Base-by-base conservation (phyloP, 1,140 invertebrate species). In the Paracyclopina nana region DNA sequence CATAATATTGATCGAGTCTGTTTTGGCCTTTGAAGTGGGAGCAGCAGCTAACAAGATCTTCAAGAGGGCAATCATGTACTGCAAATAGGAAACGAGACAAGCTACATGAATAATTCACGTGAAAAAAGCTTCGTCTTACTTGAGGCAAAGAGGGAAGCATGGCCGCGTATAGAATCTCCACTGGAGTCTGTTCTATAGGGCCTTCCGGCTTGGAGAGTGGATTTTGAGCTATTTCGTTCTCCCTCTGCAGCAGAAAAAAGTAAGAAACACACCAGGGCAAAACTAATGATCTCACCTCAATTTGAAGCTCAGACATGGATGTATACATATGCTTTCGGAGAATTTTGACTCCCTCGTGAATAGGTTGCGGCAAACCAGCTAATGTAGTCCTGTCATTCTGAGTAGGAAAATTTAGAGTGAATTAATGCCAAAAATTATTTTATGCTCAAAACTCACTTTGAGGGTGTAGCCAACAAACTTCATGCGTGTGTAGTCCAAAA, bases 1-100 rank as follows among this genome's bases (percentile, higher is more conserved):
- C 75, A 97, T 79, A 30, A 99, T 95, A 67, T 97, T 97, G 58
- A 97, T 90, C 46, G 90, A 92, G 63, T 98, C 94, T 25, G 85
- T 88, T 70, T 97, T 98, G 14, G 88, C 79, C 68, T 96, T 98
- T 16, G 86, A 94, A 3, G 91, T 96, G 0, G 94, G 92, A 14
- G 91, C 86, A 42, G 92, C 88, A 41, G 92, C 94, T 38, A 99
- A 69, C 20, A 99, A 70, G 58, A 99, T 90, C 72, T 99, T 99
- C 14, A 99, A 66, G 16, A 97, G 62, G 16, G 90, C 86, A 58
- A 97, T 97, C 79, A 94, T 88, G 61, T 94, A 91, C 60, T 96
- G 90, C 29, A 88, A 86, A 57, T 96, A 68, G 66, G 84, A 88
- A 28, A n/a, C n/a, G n/a, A n/a, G n/a, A n/a, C n/a, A n/a, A n/a